A percentile compares a stretch with the other conserved stretches of the same genome.
Evolutionary conservation across 2,888 invertebrate genomes (phyloP).

Genomic region (Acleris cristana): DNA sequence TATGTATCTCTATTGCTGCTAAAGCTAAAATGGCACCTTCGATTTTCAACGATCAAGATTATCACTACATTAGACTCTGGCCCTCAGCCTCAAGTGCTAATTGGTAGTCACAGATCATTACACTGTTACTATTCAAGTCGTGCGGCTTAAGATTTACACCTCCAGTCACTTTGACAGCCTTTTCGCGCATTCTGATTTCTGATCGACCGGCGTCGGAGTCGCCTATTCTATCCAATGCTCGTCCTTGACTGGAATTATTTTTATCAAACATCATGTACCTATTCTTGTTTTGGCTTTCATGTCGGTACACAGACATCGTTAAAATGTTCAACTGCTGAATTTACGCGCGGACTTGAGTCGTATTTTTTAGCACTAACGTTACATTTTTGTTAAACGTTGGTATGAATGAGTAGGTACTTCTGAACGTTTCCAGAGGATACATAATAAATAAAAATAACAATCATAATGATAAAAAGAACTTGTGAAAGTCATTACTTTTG

Average conservation of each 20-base stretch:
- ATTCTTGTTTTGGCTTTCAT: constrained; percentile 20
- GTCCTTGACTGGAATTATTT: constrained; percentile 34
- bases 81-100: constrained; percentile 21
- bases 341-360: constrained; percentile 7
- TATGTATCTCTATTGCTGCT: too few relatives aligned
- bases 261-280: constrained; percentile 16
- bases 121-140: constrained; percentile 22
- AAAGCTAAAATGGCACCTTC: background rate
- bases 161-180: constrained; percentile 7
- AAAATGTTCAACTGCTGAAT: constrained; percentile 21
- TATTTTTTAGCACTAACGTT: background rate
- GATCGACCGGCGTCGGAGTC: constrained; percentile 15
- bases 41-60: background rate
- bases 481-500: too few relatives aligned
- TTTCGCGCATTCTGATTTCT: constrained; percentile 24
- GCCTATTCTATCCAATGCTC: background rate
- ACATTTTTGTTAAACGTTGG: background rate
- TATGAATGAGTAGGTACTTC: too few relatives aligned
- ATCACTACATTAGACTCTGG: background rate
- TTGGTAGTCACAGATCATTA: constrained; percentile 16
- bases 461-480: too few relatives aligned
- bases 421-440: too few relatives aligned
- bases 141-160: constrained; percentile 26
- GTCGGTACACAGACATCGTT: constrained; percentile 22
- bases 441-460: too few relatives aligned